Base-by-base conservation (phyloP, 1,140 invertebrate genomes). In the Aricia agestis region DNA sequence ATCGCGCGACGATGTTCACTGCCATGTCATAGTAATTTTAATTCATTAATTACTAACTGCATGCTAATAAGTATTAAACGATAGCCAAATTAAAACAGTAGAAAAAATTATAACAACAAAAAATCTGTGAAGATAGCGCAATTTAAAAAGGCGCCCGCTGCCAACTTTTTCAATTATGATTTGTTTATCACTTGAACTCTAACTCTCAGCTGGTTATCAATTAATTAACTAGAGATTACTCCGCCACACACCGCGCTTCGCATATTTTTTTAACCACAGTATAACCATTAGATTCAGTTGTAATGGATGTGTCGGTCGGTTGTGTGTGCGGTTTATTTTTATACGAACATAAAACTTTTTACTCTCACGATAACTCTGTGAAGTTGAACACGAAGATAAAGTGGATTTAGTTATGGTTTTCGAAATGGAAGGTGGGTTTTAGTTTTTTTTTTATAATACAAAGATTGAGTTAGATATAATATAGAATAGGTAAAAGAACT, bases 141-240 rank as follows among this genome's bases (percentile, higher is more conserved):
- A 15, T 52, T 11, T 52, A 52, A 42, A 42, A 52, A 15, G 45
- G 45, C 45, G 10, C 11, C 9, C 10, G 45, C 11, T 52, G 13
- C 45, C 45, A 15, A 52, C 13, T 52, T 52, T 63, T 63, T 63
- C 10, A 63, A 59, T 59, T 59, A 59, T 10, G 18, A 63, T 52
- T 52, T 63, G 19, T 63, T 63, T 63, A 63, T 63, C 17, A 59
- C 58, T 19, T 63, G 19, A 63, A 18, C 59, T 63, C 18, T 63
- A 19, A 17, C 59, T 19, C 59, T 25, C 17, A 25, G 10, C 18
- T 11, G 59, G 17, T 63, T 63, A 63, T 63, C 59, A 63, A 63
- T 63, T 63, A 63, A 63, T 63, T 63, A 63, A 63, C 59, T 63
- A 13, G 59, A 19, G 17, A 19, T 19, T 13, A 52, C 19, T 59